Base-by-base conservation (phyloP, 30 jellyfish, hydroid and myxozoan genomes). In the Turritopsis rubra region DNA sequence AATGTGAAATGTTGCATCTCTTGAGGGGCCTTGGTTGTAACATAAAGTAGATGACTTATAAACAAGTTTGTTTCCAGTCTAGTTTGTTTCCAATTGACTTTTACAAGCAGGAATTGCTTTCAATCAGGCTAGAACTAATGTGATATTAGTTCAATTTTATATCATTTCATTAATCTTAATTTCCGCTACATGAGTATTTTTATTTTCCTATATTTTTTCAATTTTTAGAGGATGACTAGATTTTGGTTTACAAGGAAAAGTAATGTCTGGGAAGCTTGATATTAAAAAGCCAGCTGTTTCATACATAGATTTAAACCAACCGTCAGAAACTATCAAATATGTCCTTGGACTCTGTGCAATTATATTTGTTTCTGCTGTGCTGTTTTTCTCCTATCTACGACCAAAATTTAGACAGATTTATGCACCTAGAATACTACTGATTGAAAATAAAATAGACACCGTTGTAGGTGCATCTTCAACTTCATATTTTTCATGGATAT, bases 401-500 rank as follows among this genome's bases (percentile, higher is more conserved):
- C 65, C 83, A 73, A 93, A 86, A 80, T 75, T 85, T 79, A 81
- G 84, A 71, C 87, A 89, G 78, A 85, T 93, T 29, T 93, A 93
- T 73, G 72, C 96, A 16, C 99, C 99, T 60, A 75, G 97, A 17
- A 85, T 86, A n/a, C 89, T 93, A 26, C 85, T 93, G 19, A 72
- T 88, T 78, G 93, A 76, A 53, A 90, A 89, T 16, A 84, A 91
- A 79, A 86, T 75, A 41, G 87, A 94, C 25, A 93, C 84, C 76
- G n/a, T n/a, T 41, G 93, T 93, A 28, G 86, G 86, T 52, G 53
- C 85, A 9, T 88, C 96, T 25, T 83, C 87, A 20, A 27, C 70
- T 65, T 79, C 99, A 18, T 83, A 73, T 53, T 93, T 88, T 60
- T 87, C 99, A 17, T 93, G 99, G 99, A 52, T 93, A 16, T 60